These are phyloP conservation scores for Harpalus rubripes DNA, from an alignment of 2,888 invertebrate genomes.

Conservation along the genomic window DNA sequence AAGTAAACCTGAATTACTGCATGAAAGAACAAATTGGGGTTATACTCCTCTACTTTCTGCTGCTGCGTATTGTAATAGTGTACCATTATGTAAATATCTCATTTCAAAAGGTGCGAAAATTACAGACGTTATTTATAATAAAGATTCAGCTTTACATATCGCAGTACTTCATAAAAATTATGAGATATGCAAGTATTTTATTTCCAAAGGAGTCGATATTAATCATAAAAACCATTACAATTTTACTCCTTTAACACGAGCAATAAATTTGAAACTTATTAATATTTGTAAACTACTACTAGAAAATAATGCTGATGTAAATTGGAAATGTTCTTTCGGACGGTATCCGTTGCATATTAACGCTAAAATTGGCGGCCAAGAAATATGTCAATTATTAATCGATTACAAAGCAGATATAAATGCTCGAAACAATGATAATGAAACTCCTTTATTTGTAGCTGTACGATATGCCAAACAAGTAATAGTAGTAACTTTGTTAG, in stretches of 20 bases:
- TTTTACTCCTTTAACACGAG: not conserved
- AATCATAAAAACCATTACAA: not conserved
- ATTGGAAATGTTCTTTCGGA: not conserved
- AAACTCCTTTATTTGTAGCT: constrained; percentile 9
- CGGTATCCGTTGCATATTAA: not conserved
- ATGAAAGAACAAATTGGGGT: not conserved
- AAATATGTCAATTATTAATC: constrained; percentile 5
- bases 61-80: not conserved
- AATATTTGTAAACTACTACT: not conserved
- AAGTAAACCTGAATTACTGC: not conserved
- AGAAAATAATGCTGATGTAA: not conserved
- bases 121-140: not conserved
- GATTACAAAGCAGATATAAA: not conserved
- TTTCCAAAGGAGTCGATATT: not conserved
- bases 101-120: not conserved
- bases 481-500: not conserved
- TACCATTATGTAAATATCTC: not conserved
- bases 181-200: constrained; percentile 1
- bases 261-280: not conserved
- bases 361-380: not conserved
- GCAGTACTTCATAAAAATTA: not conserved
- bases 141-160: not conserved
- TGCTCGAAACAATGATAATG: not conserved
- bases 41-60: not conserved
- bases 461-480: not conserved